Evolutionary conservation across 2,888 invertebrate species (phyloP).

Genomic region (Andrena haemorrhoa): DNA sequence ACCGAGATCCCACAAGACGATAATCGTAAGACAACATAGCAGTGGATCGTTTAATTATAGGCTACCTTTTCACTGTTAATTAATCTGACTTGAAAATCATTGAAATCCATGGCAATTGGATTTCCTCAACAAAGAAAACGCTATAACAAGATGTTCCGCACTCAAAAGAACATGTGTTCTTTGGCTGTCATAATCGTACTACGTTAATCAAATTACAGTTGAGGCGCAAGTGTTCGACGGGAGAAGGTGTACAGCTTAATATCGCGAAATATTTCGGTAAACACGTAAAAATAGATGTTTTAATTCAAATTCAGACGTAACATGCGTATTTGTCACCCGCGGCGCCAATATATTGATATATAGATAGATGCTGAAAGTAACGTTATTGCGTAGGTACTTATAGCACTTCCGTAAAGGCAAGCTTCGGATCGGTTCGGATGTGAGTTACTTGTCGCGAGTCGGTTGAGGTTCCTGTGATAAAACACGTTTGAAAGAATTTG

Average conservation of each 20-base stretch:
- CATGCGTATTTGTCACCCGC: background rate
- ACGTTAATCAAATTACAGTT: slow-evolving; percentile 44
- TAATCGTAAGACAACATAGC: background rate
- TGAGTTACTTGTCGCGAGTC: slow-evolving; percentile 54
- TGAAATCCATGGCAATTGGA: slow-evolving; percentile 67
- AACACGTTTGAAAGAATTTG: slow-evolving; percentile 33
- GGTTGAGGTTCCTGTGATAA: slow-evolving; percentile 36
- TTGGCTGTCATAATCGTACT: slow-evolving; percentile 46
- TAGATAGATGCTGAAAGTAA: background rate
- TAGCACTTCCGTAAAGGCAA: slow-evolving; percentile 72
- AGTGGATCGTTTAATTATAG: background rate
- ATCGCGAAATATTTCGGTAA: background rate
- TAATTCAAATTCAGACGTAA: background rate
- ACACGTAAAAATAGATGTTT: background rate
- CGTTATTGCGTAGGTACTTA: slow-evolving; percentile 25
- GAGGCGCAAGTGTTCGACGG: background rate
- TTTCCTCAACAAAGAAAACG: slow-evolving; percentile 5
- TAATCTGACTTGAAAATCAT: slow-evolving; percentile 74
- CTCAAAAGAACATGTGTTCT: slow-evolving; percentile 50
- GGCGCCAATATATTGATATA: background rate
- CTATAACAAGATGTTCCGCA: slow-evolving; percentile 51
- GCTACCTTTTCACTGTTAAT: slow-evolving; percentile 78
- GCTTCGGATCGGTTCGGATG: slow-evolving; percentile 62
- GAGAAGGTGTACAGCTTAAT: background rate
- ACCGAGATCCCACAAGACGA: background rate